Conservation (phyloP, 2,888 invertebrate species). For the Cryptus viduatorius region DNA sequence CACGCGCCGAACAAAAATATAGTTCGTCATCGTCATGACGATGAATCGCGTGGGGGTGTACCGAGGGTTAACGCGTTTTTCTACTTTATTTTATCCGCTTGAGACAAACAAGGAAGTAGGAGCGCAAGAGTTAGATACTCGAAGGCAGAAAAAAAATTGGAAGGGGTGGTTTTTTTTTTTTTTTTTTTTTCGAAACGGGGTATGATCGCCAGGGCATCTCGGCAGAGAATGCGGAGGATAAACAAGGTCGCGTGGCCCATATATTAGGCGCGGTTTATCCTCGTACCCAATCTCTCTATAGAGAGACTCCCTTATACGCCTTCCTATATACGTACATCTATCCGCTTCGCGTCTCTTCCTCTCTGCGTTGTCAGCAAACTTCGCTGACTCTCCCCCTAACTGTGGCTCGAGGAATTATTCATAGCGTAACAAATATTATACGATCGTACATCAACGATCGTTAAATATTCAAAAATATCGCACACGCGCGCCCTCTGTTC, state of each 20-base stretch:
- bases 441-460: constrained; percentile 48
- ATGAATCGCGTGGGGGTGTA: background rate
- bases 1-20: constrained; percentile 49
- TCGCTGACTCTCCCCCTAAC: background rate
- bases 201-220: constrained; percentile 47
- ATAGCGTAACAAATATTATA: constrained; percentile 58
- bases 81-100: constrained; percentile 47
- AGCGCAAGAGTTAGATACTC: constrained; percentile 2
- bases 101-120: constrained; percentile 32
- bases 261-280: constrained; percentile 65
- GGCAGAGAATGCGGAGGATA: constrained; percentile 70
- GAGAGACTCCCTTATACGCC: constrained; percentile 3
- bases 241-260: constrained; percentile 77
- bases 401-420: constrained; percentile 52
- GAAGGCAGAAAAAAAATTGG: constrained; percentile 43
- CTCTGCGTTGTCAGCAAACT: constrained; percentile 17
- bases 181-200: constrained; percentile 19
- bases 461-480: constrained; percentile 65
- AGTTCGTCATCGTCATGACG: constrained; percentile 33
- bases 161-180: constrained; percentile 46
- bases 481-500: constrained; percentile 7
- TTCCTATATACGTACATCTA: background rate
- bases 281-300: constrained; percentile 48
- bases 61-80: constrained; percentile 35
- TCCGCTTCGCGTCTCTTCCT: background rate